phyloP scores from a whole-genome alignment of 2,113 vertebrate species.

The Thunnus thynnus region DNA sequence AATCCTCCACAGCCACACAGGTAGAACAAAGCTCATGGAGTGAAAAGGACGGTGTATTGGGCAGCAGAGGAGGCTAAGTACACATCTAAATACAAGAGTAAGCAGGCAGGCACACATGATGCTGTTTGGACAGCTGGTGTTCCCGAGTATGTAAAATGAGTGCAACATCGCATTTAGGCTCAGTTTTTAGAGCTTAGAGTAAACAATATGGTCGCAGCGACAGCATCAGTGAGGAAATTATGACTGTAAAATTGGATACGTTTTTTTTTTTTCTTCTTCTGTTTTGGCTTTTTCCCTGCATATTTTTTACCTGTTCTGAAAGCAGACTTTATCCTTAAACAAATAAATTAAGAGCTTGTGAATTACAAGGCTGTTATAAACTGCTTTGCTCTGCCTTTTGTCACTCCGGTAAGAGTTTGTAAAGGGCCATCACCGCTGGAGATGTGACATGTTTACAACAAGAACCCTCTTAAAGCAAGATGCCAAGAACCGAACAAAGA shows the following conservation, averaged over 20 bases:
- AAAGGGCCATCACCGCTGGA: slow-evolving; percentile 82
- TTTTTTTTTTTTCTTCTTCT: background rate
- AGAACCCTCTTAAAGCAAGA: slow-evolving; percentile 80
- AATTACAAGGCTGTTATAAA: slow-evolving; percentile 61
- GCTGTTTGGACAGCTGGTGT: slow-evolving; percentile 87
- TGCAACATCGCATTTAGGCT: slow-evolving; percentile 75
- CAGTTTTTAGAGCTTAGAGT: slow-evolving; percentile 63
- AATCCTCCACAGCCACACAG: slow-evolving; percentile 81
- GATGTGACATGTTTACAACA: slow-evolving; percentile 90
- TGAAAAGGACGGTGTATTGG: slow-evolving; percentile 81
- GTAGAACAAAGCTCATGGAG: slow-evolving; percentile 82
- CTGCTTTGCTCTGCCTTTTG: slow-evolving; percentile 60
- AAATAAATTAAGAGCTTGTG: slow-evolving; percentile 61
- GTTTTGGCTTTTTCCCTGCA: slow-evolving; percentile 1
- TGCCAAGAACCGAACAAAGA: slow-evolving; percentile 39
- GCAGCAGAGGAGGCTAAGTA: slow-evolving; percentile 81
- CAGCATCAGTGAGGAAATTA: slow-evolving; percentile 52
- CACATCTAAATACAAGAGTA: slow-evolving; percentile 83
- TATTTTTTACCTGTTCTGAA: slow-evolving; percentile 50
- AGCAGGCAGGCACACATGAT: slow-evolving; percentile 81
- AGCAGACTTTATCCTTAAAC: slow-evolving; percentile 37
- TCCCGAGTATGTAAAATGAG: slow-evolving; percentile 78
- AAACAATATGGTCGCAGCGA: slow-evolving; percentile 61
- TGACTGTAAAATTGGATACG: background rate
- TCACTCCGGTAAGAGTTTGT: slow-evolving; percentile 76